These are phyloP conservation scores for Neomorphus geoffroyi DNA, from an alignment of 2,797 vertebrate species.

Conservation along the genomic window DNA sequence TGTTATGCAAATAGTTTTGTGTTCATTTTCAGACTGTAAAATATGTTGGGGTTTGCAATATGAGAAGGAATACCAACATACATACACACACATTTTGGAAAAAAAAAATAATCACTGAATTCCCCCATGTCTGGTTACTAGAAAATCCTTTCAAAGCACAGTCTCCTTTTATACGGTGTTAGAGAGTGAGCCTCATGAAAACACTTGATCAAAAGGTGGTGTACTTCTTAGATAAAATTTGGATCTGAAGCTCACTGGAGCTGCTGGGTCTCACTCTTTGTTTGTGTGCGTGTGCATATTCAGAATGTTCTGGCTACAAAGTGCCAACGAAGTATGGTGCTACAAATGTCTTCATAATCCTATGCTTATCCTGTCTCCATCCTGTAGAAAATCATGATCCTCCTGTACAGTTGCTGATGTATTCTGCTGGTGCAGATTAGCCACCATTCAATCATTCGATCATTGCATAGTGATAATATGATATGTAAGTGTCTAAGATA, in stretches of 20 bases:
- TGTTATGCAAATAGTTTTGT: conserved; percentile 72
- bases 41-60: conserved; percentile 44
- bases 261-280: background rate
- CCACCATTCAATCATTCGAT: background rate
- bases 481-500: background rate
- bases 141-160: background rate
- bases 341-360: background rate
- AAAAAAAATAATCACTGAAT: background rate
- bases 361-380: background rate
- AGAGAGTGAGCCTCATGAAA: background rate
- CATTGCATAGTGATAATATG: background rate
- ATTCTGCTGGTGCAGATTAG: background rate
- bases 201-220: background rate
- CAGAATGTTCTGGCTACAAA: background rate
- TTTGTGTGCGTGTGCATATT: background rate
- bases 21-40: conserved; percentile 66
- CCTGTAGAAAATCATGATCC: background rate
- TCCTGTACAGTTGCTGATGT: background rate
- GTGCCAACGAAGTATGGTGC: background rate
- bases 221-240: background rate
- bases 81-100: background rate
- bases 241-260: background rate
- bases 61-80: background rate
- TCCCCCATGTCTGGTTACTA: background rate
- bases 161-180: background rate